These are phyloP conservation scores for Apomyelois bistriatella DNA, from an alignment of 2,888 invertebrate genomes.

Conservation along the genomic window DNA sequence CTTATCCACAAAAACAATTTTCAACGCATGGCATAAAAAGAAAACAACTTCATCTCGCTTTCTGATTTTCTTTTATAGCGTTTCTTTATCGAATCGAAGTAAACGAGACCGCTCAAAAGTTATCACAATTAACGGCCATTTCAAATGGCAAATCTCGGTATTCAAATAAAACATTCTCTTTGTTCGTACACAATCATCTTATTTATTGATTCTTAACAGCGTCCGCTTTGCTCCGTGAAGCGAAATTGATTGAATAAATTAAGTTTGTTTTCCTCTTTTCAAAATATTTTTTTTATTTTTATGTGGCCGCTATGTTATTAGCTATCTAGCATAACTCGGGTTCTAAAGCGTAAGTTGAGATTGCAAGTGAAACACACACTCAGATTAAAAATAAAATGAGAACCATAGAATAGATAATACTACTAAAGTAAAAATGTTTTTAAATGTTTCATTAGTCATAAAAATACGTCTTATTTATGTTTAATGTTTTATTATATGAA, in stretches of 20 bases:
- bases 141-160: constrained; percentile 13
- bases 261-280: constrained; percentile 23
- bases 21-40: neutral
- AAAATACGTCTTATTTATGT: no score
- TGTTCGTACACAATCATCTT: constrained; percentile 31
- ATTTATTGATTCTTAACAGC: constrained; percentile 31
- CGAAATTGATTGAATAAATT: constrained; percentile 31
- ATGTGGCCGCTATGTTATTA: neutral
- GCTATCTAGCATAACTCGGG: no score
- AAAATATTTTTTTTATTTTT: neutral
- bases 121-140: constrained; percentile 29
- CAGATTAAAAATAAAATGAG: no score
- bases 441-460: no score
- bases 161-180: constrained; percentile 27
- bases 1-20: neutral
- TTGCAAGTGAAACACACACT: no score
- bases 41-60: neutral
- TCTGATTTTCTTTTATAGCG: neutral
- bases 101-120: constrained; percentile 19
- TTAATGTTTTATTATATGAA: no score
- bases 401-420: no score
- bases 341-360: no score
- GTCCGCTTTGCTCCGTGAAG: constrained; percentile 24
- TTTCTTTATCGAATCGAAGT: neutral
- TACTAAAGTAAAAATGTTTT: no score